Conservation (phyloP, 2,797 vertebrate genomes). For the Gallirallus australis region DNA sequence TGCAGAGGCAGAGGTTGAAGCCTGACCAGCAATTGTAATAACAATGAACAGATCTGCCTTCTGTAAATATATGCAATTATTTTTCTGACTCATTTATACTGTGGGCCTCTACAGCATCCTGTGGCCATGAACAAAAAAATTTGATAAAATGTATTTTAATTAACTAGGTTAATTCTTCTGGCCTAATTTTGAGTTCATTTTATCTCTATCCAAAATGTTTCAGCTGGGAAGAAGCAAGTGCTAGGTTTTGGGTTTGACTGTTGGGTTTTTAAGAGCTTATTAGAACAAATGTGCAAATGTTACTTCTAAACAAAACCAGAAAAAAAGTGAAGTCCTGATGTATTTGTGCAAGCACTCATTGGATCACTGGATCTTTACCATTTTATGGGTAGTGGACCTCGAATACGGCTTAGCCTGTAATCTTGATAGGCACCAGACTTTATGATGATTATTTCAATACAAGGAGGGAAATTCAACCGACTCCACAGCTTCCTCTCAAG, state of each 20-base stretch:
- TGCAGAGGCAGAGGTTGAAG: background rate
- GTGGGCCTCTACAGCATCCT: background rate
- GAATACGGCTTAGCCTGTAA: background rate
- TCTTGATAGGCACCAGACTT: background rate
- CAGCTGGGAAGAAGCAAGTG: background rate
- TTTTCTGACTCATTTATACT: background rate
- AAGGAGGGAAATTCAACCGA: background rate
- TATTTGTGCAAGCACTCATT: background rate
- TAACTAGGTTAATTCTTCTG: background rate
- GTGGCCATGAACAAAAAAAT: background rate
- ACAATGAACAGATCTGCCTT: background rate
- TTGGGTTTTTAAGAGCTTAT: background rate
- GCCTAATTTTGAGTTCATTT: background rate
- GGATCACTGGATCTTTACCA: background rate
- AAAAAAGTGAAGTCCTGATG: background rate
- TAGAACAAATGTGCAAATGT: background rate
- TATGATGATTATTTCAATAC: background rate
- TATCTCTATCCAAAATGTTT: background rate
- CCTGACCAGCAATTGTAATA: background rate
- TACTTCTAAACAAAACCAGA: slow-evolving; percentile 24
- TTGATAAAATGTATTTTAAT: background rate
- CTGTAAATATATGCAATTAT: background rate
- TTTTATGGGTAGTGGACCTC: background rate
- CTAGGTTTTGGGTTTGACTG: background rate
- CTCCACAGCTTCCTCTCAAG: background rate